A percentile compares a stretch with the other conserved stretches of the same genome.
phyloP scores from a whole-genome alignment of 2,888 invertebrate genomes.

The Synanthedon myopaeformis region DNA sequence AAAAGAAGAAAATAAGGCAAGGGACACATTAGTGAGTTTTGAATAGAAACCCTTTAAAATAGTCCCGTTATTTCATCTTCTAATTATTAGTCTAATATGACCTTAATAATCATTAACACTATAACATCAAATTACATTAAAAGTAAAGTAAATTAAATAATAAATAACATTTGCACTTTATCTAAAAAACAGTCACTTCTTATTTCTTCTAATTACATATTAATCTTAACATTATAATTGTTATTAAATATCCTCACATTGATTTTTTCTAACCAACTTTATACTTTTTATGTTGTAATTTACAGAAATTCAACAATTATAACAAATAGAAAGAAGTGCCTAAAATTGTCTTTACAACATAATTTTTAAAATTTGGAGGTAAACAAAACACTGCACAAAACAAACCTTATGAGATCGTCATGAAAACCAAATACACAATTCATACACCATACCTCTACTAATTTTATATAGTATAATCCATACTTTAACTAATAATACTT shows the following conservation, averaged over 20 bases:
- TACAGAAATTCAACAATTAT: constrained; percentile 29
- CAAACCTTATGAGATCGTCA: constrained; percentile 69
- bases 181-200: constrained; percentile 46
- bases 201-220: constrained; percentile 12
- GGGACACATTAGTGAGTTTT: too few species aligned
- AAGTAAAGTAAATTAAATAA: constrained; percentile 38
- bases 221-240: not conserved
- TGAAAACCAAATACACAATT: constrained; percentile 66
- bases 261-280: not conserved
- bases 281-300: not conserved
- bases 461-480: constrained; percentile 34
- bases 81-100: not conserved
- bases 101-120: not conserved
- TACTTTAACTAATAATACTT: constrained; percentile 61
- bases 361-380: constrained; percentile 65
- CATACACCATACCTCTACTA: constrained; percentile 48
- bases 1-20: too few species aligned
- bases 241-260: not conserved
- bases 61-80: too few species aligned
- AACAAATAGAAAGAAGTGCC: constrained; percentile 26
- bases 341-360: constrained; percentile 29
- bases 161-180: constrained; percentile 53
- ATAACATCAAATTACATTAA: not conserved
- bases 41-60: too few species aligned
- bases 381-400: constrained; percentile 70